Base-by-base conservation (phyloP, 2,113 vertebrate species). In the Ia io region DNA sequence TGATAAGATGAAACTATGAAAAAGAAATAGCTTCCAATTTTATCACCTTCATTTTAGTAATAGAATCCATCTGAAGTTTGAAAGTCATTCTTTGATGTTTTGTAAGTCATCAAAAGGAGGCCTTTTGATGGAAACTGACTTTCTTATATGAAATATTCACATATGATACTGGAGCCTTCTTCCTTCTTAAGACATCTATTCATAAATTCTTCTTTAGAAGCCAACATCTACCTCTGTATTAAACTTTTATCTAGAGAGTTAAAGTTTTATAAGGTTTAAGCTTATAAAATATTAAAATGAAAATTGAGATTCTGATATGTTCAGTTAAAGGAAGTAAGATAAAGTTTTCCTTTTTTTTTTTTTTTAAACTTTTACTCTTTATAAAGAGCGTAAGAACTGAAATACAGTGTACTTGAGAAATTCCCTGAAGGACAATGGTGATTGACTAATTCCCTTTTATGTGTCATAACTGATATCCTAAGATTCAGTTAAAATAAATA, bases 201-300 rank as follows among this genome's bases (percentile, higher is more conserved):
- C 89, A 95, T 97, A 98, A 53, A 95, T 93, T 98, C 93, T 95
- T 97, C 96, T 97, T 97, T 97, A 97, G 93, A 89, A 98, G 63
- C 88, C 91, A 96, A 82, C 73, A 97, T 96, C 97, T 93, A 63
- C 61, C 74, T 93, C 78, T 73, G 16, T 96, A 97, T 98, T 97
- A 98, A 98, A 98, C 28, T 98, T 98, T 98, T 97, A 98, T 97
- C 94, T 79, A 40, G 30, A 84, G 25, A 95, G 84, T 98, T 97
- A 98, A 98, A 98, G 25, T 98, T 98, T 98, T 96, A 98, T 98
- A 98, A 98, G 96, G 49, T 82, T 97, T 97, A 98, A 96, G 91
- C 94, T 96, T 96, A 98, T 98, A 96, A 98, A 98, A 98, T 98
- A 98, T 98, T 98, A 98, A 98, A 94, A 96, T 94, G 84, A 96